Evolutionary conservation across 2,113 vertebrate species (phyloP).

Genomic region (Myrmecobius fasciatus): DNA sequence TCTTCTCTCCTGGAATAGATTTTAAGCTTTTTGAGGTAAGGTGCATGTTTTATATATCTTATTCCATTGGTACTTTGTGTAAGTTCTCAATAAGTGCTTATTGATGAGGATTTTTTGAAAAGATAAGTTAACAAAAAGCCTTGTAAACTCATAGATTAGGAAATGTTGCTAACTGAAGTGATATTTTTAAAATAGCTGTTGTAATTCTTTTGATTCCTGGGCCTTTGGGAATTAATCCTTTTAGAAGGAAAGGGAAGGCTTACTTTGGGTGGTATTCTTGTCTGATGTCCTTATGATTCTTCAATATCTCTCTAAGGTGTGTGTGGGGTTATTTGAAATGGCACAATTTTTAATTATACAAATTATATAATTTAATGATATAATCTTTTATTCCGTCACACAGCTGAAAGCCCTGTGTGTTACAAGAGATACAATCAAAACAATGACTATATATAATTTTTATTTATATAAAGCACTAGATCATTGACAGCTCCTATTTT

Average conservation of each 20-base stretch:
- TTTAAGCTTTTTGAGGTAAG: neutral
- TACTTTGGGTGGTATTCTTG: neutral
- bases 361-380: neutral
- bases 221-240: neutral
- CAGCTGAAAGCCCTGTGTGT: neutral
- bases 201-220: neutral
- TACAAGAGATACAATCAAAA: neutral
- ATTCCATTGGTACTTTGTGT: neutral
- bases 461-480: neutral
- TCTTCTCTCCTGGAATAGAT: neutral
- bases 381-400: neutral
- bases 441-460: neutral
- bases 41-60: neutral
- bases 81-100: neutral
- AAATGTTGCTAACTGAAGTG: neutral
- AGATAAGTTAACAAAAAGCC: neutral
- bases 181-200: neutral
- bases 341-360: neutral
- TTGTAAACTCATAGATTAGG: neutral
- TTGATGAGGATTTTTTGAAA: neutral
- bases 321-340: neutral
- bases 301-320: neutral
- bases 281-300: neutral
- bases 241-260: neutral
- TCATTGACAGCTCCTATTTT: neutral